A percentile compares a stretch with the other conserved stretches of the same genome.
These are phyloP conservation scores for Scolopax bukidnonensis DNA, from an alignment of 2,797 vertebrate species.

Conservation along the genomic window DNA sequence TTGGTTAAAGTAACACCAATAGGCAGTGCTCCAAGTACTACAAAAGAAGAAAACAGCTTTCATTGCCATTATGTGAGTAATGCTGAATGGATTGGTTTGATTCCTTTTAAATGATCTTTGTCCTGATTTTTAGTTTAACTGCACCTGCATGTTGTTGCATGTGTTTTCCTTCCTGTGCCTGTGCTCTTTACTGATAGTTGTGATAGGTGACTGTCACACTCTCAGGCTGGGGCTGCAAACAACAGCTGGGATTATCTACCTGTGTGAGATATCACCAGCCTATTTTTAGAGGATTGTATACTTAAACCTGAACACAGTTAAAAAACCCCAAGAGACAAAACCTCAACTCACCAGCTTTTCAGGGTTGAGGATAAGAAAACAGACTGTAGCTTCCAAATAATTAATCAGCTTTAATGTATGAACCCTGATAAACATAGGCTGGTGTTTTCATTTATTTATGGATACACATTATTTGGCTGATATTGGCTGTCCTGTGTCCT, in stretches of 20 bases:
- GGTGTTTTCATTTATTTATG: background rate
- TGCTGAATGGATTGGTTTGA: background rate
- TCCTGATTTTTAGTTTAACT: background rate
- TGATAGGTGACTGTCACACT: background rate
- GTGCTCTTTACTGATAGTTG: background rate
- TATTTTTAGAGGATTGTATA: background rate
- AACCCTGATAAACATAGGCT: background rate
- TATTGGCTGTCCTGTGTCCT: background rate
- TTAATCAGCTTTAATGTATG: background rate
- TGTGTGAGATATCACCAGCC: background rate
- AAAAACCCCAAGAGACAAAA: background rate
- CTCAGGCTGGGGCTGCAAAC: background rate
- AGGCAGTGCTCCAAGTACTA: background rate
- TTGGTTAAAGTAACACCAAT: background rate
- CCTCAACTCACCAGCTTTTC: background rate
- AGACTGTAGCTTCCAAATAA: background rate
- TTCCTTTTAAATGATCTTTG: background rate
- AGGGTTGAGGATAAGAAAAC: background rate
- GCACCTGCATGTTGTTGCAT: background rate
- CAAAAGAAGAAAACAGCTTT: background rate
- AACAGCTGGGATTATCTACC: background rate
- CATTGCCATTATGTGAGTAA: background rate
- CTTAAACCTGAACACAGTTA: background rate
- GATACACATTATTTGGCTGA: background rate
- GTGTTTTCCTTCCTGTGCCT: background rate